Evolutionary conservation across 1,140 invertebrate genomes (phyloP).

Genomic region (Prorops nasuta): DNA sequence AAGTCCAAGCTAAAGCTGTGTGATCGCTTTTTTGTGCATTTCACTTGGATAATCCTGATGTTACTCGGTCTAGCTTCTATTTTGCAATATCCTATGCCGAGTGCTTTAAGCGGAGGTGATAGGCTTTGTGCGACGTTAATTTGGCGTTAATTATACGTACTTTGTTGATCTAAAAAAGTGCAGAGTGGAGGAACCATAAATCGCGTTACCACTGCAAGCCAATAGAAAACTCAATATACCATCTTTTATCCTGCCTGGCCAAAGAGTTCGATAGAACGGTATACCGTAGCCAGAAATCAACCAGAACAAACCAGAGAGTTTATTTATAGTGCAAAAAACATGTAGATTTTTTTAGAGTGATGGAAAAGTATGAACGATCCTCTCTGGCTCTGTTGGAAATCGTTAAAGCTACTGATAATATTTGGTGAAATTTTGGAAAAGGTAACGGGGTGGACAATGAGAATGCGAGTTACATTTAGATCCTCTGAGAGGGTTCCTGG

Average conservation of each 20-base stretch:
- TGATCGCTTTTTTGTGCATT: too few species aligned
- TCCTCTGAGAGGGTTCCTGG: slow-evolving; percentile 73
- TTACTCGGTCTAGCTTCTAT: too few species aligned
- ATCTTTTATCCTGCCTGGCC: slow-evolving; percentile 8
- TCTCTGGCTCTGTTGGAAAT: too few species aligned
- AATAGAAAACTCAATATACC: slow-evolving; percentile 34
- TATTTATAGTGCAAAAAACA: background rate
- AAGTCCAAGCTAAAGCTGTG: too few species aligned
- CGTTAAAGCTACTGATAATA: too few species aligned
- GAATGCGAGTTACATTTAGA: slow-evolving; percentile 71
- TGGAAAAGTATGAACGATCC: too few species aligned
- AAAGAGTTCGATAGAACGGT: too few species aligned
- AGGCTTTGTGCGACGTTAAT: slow-evolving; percentile 23
- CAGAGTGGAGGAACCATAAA: slow-evolving; percentile 44
- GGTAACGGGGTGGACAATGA: slow-evolving; percentile 38
- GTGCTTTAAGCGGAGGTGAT: too few species aligned
- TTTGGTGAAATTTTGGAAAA: slow-evolving; percentile 26
- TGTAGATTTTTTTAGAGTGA: too few species aligned
- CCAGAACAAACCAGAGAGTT: background rate
- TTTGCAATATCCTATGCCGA: too few species aligned
- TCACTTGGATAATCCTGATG: too few species aligned
- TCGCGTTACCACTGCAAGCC: slow-evolving; percentile 46
- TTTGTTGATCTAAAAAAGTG: slow-evolving; percentile 45
- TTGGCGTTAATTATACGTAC: slow-evolving; percentile 40
- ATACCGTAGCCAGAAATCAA: too few species aligned